Base-by-base conservation (phyloP, 2,797 vertebrate genomes). In the Lemur catta region DNA sequence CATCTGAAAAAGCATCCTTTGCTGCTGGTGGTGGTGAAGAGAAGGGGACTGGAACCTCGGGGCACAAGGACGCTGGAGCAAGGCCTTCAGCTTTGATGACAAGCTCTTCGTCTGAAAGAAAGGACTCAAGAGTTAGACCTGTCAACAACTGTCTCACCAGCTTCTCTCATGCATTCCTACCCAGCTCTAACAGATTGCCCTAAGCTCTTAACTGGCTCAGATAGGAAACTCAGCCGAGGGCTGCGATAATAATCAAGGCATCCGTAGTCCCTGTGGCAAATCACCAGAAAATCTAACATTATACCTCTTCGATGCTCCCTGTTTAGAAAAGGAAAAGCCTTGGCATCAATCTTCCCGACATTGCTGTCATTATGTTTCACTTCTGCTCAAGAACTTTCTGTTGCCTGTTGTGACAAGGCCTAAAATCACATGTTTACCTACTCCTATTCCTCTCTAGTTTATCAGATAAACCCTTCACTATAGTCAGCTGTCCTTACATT, bases 61-160 rank as follows among this genome's bases (percentile, higher is more conserved):
- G 87, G 81, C 97, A 97, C 74, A 97, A n/a, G 7, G 97, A 79
- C 22, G 93, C 65, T 48, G 82, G 65, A 33, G 92, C 69, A 11
- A 97, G 97, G 72, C 94, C 91, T 93, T 98, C 97, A 0, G 97
- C 95, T 80, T 98, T 98, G 94, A 98, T 93, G 76, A 76, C 95
- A 9, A 98, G 97, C 71, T 97, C 97, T 84, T 94, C 96, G 7
- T 96, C 97, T 98, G 97, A 91, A 97, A 97, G 76, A 96, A 81
- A 96, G 91, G 41, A 50, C 26, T 57, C 15, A 14, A 61, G 91
- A 65, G 94, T 96, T 89, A 95, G 1, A 9, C 14, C 41, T 6
- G 8, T 8, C 38, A 38, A 38, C 26, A 15, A 6, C 52, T 1
- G 24, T 30, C 87, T 38, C 55, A 24, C 33, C 9, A 35, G 38